Conservation (phyloP, 2,888 invertebrate species). For the Noctua pronuba region DNA sequence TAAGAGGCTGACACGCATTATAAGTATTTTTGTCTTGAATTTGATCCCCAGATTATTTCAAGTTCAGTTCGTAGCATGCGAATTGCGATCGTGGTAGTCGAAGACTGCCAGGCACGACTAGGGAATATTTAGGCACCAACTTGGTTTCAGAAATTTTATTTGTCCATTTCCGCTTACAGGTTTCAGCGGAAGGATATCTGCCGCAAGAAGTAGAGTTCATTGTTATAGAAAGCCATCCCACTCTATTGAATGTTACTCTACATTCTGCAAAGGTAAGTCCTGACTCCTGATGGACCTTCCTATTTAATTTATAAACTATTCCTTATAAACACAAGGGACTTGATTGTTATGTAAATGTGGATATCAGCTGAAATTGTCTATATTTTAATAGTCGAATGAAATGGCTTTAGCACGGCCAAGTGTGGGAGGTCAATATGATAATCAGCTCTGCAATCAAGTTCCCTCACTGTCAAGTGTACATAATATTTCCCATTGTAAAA, state of each 20-base stretch:
- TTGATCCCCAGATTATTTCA: not conserved
- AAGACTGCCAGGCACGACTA: not conserved
- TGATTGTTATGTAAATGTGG: not conserved
- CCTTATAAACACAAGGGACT: not conserved
- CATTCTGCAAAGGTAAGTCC: constrained; percentile 94
- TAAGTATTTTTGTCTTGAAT: no score
- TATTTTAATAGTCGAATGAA: not conserved
- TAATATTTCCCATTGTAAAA: constrained; percentile 32
- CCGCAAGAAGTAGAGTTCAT: constrained; percentile 96
- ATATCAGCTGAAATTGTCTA: no score
- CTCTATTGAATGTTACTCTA: constrained; percentile 95
- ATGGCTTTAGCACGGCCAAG: not conserved
- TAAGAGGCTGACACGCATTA: not conserved
- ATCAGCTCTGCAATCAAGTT: constrained; percentile 15
- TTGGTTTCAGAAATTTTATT: constrained; percentile 9
- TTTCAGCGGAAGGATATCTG: constrained; percentile 95
- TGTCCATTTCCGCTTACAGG: constrained; percentile 85
- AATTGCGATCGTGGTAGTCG: not conserved
- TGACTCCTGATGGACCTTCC: not conserved
- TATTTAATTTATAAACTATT: not conserved
- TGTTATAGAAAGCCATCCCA: constrained; percentile 96
- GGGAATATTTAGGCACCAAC: no score
- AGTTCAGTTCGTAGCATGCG: not conserved
- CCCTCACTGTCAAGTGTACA: not conserved
- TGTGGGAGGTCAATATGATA: not conserved